phyloP scores from a whole-genome alignment of 2,888 invertebrate genomes.

The Lobophora halterata region DNA sequence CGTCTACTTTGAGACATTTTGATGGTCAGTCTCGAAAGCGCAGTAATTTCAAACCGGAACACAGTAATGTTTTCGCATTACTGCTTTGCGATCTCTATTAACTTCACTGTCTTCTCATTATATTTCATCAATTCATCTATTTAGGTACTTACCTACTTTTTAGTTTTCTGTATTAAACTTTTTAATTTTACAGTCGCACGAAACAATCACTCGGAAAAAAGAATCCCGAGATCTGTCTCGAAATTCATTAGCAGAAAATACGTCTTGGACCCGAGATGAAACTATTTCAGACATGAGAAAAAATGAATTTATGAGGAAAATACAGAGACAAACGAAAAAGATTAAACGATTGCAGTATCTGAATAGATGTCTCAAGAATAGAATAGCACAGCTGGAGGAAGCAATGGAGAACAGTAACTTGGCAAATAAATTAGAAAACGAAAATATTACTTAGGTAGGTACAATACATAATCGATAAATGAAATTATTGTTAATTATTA shows the following conservation, averaged over 20 bases:
- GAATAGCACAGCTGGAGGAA: slow-evolving; percentile 16
- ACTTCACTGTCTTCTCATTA: no score
- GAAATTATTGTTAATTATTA: no score
- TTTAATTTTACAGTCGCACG: slow-evolving; percentile 18
- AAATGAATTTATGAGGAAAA: slow-evolving; percentile 18
- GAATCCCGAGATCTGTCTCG: slow-evolving; percentile 1
- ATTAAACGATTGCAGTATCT: slow-evolving; percentile 18
- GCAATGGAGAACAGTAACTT: slow-evolving; percentile 15
- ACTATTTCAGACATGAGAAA: slow-evolving; percentile 14
- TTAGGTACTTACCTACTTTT: background rate
- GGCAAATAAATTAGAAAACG: slow-evolving; percentile 2
- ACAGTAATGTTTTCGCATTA: no score
- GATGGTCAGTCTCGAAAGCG: no score
- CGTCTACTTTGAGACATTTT: no score
- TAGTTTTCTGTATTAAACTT: background rate
- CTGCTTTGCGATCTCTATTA: no score
- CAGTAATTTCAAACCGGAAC: no score
- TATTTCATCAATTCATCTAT: no score
- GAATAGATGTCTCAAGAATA: slow-evolving; percentile 13
- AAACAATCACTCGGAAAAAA: slow-evolving; percentile 9
- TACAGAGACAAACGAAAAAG: slow-evolving; percentile 21
- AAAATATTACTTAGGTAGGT: no score
- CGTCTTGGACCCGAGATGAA: background rate
- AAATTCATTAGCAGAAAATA: slow-evolving; percentile 3
- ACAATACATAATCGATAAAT: no score